A percentile compares a stretch with the other conserved stretches of the same genome.
phyloP scores from a whole-genome alignment of 2,797 vertebrate species.

The Percopsis omiscomaycus region DNA sequence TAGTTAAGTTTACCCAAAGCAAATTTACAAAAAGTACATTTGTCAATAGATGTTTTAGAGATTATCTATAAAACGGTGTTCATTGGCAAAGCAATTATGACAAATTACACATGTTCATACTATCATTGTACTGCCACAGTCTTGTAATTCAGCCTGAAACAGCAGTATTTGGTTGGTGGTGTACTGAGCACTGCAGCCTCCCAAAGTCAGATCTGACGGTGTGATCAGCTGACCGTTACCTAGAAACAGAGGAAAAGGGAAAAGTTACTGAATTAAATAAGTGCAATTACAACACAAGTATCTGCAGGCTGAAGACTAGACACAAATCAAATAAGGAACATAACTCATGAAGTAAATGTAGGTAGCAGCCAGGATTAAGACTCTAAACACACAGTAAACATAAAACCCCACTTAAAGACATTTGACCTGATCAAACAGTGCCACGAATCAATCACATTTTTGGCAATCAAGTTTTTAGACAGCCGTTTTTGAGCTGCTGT shows the following conservation, averaged over 20 bases:
- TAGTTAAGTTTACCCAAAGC: no score
- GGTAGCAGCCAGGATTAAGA: no score
- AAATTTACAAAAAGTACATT: no score
- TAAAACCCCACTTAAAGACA: no score
- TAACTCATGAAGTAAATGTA: no score
- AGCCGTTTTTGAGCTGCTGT: background rate
- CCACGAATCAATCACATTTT: no score
- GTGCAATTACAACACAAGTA: background rate
- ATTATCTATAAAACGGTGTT: background rate
- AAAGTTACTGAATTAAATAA: background rate
- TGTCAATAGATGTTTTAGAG: no score
- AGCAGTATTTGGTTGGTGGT: constrained; percentile 17
- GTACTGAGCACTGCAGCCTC: constrained; percentile 53
- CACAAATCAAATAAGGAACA: no score
- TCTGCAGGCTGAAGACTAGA: background rate
- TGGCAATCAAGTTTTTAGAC: background rate
- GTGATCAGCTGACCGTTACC: constrained; percentile 62
- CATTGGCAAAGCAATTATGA: no score
- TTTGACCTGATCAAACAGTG: no score
- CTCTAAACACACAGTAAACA: no score
- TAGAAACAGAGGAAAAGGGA: constrained; percentile 28
- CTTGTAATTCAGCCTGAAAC: constrained; percentile 54
- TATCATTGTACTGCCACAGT: constrained; percentile 52
- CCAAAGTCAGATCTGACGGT: constrained; percentile 60
- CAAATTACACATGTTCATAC: constrained; percentile 19